Base-by-base conservation (phyloP, 2,113 vertebrate species). In the Paradisaea rubra region DNA sequence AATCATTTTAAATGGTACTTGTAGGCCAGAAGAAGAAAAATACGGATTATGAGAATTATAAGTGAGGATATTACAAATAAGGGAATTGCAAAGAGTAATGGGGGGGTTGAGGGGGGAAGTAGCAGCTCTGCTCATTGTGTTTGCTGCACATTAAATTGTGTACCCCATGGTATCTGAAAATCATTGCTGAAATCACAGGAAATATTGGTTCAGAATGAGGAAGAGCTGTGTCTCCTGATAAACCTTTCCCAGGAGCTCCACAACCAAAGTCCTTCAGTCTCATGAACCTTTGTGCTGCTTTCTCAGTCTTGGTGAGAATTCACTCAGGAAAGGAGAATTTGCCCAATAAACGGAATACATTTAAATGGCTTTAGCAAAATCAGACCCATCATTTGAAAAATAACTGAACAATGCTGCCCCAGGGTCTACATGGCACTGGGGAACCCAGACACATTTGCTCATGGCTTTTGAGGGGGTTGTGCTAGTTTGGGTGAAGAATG, bases 131-230 rank as follows among this genome's bases (percentile, higher is more conserved):
- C 41, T 15, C 44, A 39, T 16, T 0, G 4, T 69, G 49, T n/a
- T 79, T 87, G 35, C 47, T 90, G 52, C 41, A 81, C 1, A 8
- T 57, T 49, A 35, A 47, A 39, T 59, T 64, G 8, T 54, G 41
- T 10, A 44, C n/a, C 45, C 49, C 4, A 3, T 8, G 6, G 35
- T 45, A 61, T 72, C 88, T 65, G 28, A 68, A 82, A 88, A 94
- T 91, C 79, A 19, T 53, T 77, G 37, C 84, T 61, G 66, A 86
- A 93, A 88, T 89, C 85, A 69, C 57, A 93, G 96, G 95, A 94
- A 93, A 71, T 27, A 30, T 21, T 93, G 66, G 45, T 68, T 82
- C 49, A 80, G 79, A 88, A 85, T 56, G 70, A 93, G 87, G 85
- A 95, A 88, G 85, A 89, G 50, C 79, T 88, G 66, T 53, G 31